Evolutionary conservation across 2,888 invertebrate species (phyloP), one percentile per base, ranked within the genome.

Genomic region (Drosophila tanythrix): DNA sequence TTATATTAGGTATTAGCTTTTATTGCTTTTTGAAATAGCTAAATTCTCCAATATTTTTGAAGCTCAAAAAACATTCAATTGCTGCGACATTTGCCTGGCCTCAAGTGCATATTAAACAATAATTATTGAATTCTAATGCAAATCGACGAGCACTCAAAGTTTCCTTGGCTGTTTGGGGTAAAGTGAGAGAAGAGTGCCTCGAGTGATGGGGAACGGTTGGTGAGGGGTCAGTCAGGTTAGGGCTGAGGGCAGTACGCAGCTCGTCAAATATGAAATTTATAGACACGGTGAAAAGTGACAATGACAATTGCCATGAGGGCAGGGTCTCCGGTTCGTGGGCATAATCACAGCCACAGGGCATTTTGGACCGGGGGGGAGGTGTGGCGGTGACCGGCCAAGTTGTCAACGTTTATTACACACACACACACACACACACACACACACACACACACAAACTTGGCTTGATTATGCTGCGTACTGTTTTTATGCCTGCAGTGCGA

Each of bases 401-500:
- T 84, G 87, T 81, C 81, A 81, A 87, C 82, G 68, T 76, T 80
- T 77, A 80, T 80, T 77, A 80, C 63, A 63, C 65, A 69, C 70
- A 21, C 1, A 56, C 52, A 36, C 58, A 58, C 52, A n/a, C 70
- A 58, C 70, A 58, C 55, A 27, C 43, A 46, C 38, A 50, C n/a
- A 58, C 52, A n/a, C 70, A 58, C 70, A 58, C 55, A 27, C 43
- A 46, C 38, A 50, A 11, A 31, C 36, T 46, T 56, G 53, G 57
- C 59, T 82, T 85, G 88, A 85, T 85, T 88, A 85, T 82, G 82
- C 86, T 88, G 83, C 82, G 86, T 81, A 83, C 83, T 79, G 82
- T 85, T 85, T 84, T 85, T 85, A 85, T 86, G 85, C 88, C 88
- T 86, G 86, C 85, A 86, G 73, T 88, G 88, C 80, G 85, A 88